phyloP scores from a whole-genome alignment of 2,888 invertebrate genomes.

The Biston betularia region DNA sequence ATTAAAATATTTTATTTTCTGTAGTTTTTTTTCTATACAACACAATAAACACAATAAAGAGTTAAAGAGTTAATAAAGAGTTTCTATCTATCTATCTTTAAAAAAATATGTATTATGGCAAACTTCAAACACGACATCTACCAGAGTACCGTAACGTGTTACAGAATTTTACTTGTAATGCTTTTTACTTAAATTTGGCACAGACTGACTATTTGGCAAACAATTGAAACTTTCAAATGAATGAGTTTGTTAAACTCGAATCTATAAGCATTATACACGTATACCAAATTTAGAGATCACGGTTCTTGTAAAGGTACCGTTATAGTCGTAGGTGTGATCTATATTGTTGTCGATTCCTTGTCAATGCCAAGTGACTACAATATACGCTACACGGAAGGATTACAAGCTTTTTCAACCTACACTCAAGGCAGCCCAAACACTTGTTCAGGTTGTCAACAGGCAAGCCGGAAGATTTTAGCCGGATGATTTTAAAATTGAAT shows the following conservation, averaged over 20 bases:
- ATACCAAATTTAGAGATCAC: conserved; percentile 11
- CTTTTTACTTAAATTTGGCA: conserved; percentile 23
- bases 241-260: conserved; percentile 18
- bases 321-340: conserved; percentile 17
- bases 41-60: too few species aligned
- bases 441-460: not conserved
- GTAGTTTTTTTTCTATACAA: too few species aligned
- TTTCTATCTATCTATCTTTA: too few species aligned
- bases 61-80: too few species aligned
- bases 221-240: conserved; percentile 17
- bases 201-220: conserved; percentile 22
- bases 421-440: not conserved
- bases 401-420: not conserved
- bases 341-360: conserved; percentile 10
- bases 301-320: conserved; percentile 7
- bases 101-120: not conserved
- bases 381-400: conserved; percentile 12
- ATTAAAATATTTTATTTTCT: too few species aligned
- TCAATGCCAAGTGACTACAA: conserved; percentile 4
- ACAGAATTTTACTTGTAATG: conserved; percentile 23
- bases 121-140: not conserved
- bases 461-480: not conserved
- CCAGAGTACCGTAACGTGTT: conserved; percentile 16
- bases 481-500: too few species aligned
- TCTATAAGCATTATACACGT: not conserved